Evolutionary conservation across 2,888 invertebrate genomes (phyloP), one percentile per base, ranked within the genome.

Genomic region (Nasonovia ribisnigri): DNA sequence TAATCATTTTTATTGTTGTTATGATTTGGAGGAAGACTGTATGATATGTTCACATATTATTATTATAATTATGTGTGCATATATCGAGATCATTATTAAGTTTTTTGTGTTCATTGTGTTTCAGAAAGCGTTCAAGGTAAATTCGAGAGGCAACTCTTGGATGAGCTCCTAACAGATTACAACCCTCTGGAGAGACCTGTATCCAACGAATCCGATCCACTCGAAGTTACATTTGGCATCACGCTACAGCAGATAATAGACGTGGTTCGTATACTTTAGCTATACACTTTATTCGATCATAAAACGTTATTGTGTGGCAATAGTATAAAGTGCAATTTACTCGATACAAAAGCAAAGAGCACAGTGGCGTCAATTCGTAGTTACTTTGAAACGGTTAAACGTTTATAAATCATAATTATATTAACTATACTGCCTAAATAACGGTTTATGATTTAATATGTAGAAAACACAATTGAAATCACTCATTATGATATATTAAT

Each of bases 231-330:
- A 96, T 98, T 98, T 96, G 98, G 98, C 95, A 97, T 98, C 96
- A 98, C 98, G 94, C 96, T 98, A 95, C 98, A 98, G 96, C 98
- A 98, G 96, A 98, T 98, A 96, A 98, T 98, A 96, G 98, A 98
- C 96, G 98, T 98, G 98, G 98, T 98, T 96, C 97, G 98, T 97
- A 95, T 77, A 77, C 60, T 87, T 54, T 43, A 6, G 42, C 54
- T 98, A 77, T 42, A 97, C 99, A 99, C 97, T 98, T 99, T 96
- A 87, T 92, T 92, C 60, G 60, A 48, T 92, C 97, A 24, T 93
- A 43, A 90, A 90, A 93, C 26, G 88, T 93, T 90, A 89, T 77
- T 77, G 60, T 36, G 92, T 20, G 77, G 43, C 60, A 88, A 88
- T 29, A 77, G 67, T 92, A 8, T 67, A 36, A 92, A 46, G 48